Evolutionary conservation across 2,888 invertebrate genomes (phyloP).

Genomic region (Steinernema carpocapsae): DNA sequence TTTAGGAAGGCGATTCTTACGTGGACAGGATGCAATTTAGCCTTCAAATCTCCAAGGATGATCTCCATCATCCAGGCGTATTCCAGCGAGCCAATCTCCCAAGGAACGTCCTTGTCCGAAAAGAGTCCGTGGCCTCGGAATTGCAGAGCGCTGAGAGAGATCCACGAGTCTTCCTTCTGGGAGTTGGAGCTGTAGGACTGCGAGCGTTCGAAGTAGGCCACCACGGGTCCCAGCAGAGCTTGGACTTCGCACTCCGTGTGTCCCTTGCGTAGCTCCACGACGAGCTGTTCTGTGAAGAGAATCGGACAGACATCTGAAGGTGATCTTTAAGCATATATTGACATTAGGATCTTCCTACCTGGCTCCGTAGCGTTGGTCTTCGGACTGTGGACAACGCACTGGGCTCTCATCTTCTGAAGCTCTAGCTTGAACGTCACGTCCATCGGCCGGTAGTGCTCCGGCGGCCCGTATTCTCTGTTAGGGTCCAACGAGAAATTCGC

Average conservation of each 20-base stretch:
- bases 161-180: conserved; percentile 71
- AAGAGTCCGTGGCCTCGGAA: conserved; percentile 94
- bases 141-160: conserved; percentile 77
- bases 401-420: conserved; percentile 92
- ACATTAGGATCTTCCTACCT: background rate
- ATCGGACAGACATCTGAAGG: conserved; percentile 54
- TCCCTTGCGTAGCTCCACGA: conserved; percentile 94
- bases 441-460: conserved; percentile 58
- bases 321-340: background rate
- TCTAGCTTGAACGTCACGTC: conserved; percentile 47
- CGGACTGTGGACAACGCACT: conserved; percentile 71
- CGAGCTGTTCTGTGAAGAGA: conserved; percentile 73
- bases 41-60: conserved; percentile 88
- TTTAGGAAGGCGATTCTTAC: too few relatives aligned
- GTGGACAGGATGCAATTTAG: conserved; percentile 78
- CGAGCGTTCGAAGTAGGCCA: conserved; percentile 73
- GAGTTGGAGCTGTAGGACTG: background rate
- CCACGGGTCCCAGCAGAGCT: conserved; percentile 81
- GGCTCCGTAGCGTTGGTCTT: conserved; percentile 35
- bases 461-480: conserved; percentile 31
- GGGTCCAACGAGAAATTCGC: conserved; percentile 31
- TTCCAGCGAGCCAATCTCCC: conserved; percentile 92
- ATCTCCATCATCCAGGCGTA: conserved; percentile 96
- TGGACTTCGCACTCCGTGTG: conserved; percentile 90
- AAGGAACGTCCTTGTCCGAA: conserved; percentile 84